Base-by-base conservation (phyloP, 1,140 invertebrate genomes). In the Drosophila miranda region DNA sequence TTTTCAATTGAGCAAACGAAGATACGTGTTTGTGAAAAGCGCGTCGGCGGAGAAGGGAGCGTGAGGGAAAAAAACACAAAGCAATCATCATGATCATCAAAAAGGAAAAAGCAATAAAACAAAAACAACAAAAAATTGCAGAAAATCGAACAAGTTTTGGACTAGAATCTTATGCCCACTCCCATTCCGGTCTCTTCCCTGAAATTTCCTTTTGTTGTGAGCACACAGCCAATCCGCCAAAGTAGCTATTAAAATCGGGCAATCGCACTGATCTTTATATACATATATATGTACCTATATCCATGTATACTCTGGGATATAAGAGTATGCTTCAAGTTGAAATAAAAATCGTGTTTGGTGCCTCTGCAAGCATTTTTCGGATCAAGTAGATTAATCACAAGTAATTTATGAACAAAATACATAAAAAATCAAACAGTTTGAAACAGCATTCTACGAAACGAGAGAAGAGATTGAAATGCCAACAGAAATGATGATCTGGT, bases 361-460 rank as follows among this genome's bases (percentile, higher is more conserved):
- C 63, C 43, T 49, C 57, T 63, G 66, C 53, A 71, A 66, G 53
- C 46, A 55, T 56, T 81, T 68, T 16, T 50, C 67, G 81, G 77
- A 84, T 84, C 82, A 87, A 78, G 87, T 78, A 87, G 81, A 86
- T 87, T 86, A 86, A 86, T 86, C 82, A 86, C 78, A 67, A 55
- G 58, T 80, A 82, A 86, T 86, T 87, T 86, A 86, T 86, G 81
- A 87, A 87, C 78, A 78, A 64, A 51, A 58, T 79, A 63, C 80
- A 77, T 86, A 86, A 76, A 84, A 84, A 79, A 84, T 62, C 56
- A 21, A 71, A 77, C 43, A 38, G 56, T 63, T 70, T 46, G 61
- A 63, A 77, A 59, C 57, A 62, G 5, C 23, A 60, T 64, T 41
- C 45, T 16, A 51, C 57, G 59, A 75, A 61, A 66, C 70, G 64